Conservation (phyloP, 2,797 vertebrate genomes). For the Octomys mimax region DNA sequence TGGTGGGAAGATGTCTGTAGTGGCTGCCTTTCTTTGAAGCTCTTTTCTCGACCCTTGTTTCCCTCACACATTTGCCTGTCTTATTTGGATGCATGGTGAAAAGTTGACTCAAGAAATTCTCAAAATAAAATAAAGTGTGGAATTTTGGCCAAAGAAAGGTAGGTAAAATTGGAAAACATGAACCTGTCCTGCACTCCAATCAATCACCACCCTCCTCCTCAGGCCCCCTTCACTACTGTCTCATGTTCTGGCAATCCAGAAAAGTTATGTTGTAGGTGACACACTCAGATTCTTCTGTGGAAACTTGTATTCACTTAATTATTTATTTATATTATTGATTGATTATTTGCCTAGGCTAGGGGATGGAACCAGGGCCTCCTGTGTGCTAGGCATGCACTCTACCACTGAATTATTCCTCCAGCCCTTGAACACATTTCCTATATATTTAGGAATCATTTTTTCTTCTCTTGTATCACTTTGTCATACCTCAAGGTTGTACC, state of each 20-base stretch:
- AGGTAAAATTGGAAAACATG: neutral
- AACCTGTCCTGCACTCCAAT: neutral
- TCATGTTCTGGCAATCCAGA: neutral
- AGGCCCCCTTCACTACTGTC: neutral
- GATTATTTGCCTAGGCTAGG: neutral
- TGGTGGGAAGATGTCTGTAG: neutral
- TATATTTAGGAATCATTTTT: neutral
- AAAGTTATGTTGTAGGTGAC: neutral
- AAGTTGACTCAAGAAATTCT: no score
- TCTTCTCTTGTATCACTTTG: neutral
- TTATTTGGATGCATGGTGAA: no score
- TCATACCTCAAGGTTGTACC: neutral
- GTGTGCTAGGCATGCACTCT: neutral
- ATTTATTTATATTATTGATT: no score
- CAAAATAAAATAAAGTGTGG: neutral
- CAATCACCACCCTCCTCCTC: neutral
- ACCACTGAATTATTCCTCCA: neutral
- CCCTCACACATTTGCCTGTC: no score
- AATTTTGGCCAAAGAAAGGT: neutral
- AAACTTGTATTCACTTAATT: no score
- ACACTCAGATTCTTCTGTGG: neutral
- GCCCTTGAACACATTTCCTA: neutral
- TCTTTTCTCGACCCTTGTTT: neutral
- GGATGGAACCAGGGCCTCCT: neutral
- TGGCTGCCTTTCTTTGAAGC: neutral